Conservation (phyloP, 2,888 invertebrate genomes). For the Amphipoea oculea region DNA sequence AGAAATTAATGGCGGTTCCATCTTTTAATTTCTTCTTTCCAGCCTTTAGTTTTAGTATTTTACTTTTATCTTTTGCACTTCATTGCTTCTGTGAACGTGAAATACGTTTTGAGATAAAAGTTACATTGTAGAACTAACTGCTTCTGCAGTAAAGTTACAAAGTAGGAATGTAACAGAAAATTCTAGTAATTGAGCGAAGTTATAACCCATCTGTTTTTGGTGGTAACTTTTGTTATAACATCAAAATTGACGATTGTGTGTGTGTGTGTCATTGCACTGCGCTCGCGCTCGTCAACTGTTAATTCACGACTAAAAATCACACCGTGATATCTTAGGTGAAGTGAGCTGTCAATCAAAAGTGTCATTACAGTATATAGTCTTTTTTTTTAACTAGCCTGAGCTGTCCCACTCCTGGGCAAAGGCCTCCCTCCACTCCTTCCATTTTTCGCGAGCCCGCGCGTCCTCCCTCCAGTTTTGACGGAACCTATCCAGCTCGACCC, state of each 20-base stretch:
- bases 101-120: constrained; percentile 25
- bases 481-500: too few species aligned
- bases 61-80: constrained; percentile 53
- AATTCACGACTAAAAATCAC: background rate
- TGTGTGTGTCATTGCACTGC: background rate
- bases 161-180: constrained; percentile 1
- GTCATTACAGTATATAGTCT: background rate
- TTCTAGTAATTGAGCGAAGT: constrained; percentile 1
- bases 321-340: background rate
- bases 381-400: too few species aligned
- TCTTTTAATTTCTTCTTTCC: constrained; percentile 55
- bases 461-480: too few species aligned
- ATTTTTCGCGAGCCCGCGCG: too few species aligned
- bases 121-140: constrained; percentile 27
- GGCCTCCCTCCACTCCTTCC: too few species aligned
- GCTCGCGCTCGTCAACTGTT: background rate
- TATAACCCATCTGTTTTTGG: background rate
- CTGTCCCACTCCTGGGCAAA: too few species aligned
- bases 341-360: background rate
- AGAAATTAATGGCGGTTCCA: constrained; percentile 52
- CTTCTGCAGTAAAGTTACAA: constrained; percentile 30
- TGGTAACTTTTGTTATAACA: background rate
- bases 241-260: background rate
- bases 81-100: constrained; percentile 34
- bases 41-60: constrained; percentile 30